These are phyloP conservation scores for Bombus terrestris DNA, from an alignment of 1,140 invertebrate species.

Conservation along the genomic window DNA sequence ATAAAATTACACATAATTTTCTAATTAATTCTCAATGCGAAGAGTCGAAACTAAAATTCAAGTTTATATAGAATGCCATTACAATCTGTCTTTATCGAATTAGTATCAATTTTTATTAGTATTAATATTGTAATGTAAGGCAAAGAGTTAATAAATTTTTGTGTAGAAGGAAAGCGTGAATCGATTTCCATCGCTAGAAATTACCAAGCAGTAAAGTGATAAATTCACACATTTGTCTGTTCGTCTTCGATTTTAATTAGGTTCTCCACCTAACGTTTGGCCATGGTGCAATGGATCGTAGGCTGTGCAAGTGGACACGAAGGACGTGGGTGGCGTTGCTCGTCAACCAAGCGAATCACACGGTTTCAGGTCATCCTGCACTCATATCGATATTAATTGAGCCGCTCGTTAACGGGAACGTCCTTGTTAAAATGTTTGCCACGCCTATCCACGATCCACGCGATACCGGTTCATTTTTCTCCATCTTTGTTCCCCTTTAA, in stretches of 20 bases:
- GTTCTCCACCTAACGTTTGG: neutral
- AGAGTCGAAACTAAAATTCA: no score
- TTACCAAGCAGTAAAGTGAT: neutral
- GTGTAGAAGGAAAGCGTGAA: neutral
- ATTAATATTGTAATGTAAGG: neutral
- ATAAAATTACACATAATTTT: neutral
- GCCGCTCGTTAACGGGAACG: constrained; percentile 43
- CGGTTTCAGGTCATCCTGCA: constrained; percentile 49
- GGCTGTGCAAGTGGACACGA: constrained; percentile 6
- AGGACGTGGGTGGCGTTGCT: constrained; percentile 1
- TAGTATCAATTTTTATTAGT: neutral
- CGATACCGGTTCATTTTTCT: neutral
- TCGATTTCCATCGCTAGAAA: no score
- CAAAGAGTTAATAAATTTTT: neutral
- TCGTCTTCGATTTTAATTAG: neutral
- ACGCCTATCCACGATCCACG: neutral
- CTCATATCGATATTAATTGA: constrained; percentile 56
- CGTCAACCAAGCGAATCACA: constrained; percentile 1
- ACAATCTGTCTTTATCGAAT: neutral
- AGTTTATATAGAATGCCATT: neutral
- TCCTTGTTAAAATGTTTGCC: constrained; percentile 48
- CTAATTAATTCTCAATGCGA: no score
- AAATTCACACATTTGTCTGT: neutral
- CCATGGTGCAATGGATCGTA: neutral
- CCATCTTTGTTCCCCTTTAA: neutral